A percentile compares a stretch with the other conserved stretches of the same genome.
Evolutionary conservation across 2,113 vertebrate species (phyloP).

Genomic region (Acrocephalus kingi): DNA sequence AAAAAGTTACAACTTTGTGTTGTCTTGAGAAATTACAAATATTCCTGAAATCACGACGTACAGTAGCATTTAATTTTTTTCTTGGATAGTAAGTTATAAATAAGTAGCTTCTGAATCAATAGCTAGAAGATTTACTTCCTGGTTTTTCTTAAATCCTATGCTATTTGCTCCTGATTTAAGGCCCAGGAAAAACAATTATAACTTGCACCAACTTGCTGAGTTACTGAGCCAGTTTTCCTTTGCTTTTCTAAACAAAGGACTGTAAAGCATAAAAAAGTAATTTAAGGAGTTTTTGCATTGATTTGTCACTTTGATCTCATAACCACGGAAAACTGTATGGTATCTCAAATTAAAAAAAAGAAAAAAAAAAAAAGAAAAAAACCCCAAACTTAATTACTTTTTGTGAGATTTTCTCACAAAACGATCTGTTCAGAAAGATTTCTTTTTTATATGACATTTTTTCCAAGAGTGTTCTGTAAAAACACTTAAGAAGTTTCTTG

Average conservation of each 20-base stretch:
- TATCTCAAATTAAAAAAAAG: neutral
- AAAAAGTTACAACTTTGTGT: neutral
- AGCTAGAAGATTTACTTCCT: neutral
- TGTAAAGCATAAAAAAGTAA: neutral
- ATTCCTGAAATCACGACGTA: neutral
- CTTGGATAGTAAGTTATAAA: neutral
- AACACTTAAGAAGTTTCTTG: neutral
- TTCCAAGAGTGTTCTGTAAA: neutral
- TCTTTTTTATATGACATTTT: neutral
- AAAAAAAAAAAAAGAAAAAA: neutral
- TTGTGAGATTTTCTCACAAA: neutral
- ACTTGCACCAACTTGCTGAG: neutral
- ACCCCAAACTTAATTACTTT: too few species aligned
- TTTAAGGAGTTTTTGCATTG: neutral
- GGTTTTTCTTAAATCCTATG: neutral
- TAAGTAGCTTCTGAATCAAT: slow-evolving; percentile 1
- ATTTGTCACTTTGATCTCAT: neutral
- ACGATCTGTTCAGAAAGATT: neutral
- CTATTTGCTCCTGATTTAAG: neutral
- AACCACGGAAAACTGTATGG: neutral
- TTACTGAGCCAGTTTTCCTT: neutral
- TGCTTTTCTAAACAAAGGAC: neutral
- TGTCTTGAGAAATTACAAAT: neutral
- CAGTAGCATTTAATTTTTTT: neutral
- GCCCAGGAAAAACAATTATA: neutral